Percentiles rank a stretch among this genome's conserved stretches.
These are phyloP conservation scores for Enoplosus armatus DNA, from an alignment of 2,797 vertebrate genomes.

Conservation along the genomic window DNA sequence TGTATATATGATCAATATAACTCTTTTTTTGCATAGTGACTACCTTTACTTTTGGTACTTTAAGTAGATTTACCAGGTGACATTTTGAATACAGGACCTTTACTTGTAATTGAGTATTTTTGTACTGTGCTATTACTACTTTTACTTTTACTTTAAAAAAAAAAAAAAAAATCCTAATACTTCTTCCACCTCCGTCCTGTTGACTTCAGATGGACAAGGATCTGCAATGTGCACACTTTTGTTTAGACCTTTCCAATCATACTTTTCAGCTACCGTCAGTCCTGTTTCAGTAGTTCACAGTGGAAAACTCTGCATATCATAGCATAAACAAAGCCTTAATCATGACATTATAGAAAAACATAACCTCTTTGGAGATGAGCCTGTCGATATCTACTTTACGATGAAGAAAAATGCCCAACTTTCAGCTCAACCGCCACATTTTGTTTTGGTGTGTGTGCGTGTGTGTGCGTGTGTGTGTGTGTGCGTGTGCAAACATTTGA, in stretches of 20 bases:
- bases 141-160: no score
- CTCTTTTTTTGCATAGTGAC: background rate
- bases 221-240: background rate
- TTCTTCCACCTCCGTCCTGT: no score
- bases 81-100: background rate
- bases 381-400: no score
- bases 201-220: background rate
- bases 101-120: background rate
- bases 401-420: background rate
- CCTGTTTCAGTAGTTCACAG: background rate
- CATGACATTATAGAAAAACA: background rate
- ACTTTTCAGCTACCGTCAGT: background rate
- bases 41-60: background rate
- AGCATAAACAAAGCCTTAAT: background rate
- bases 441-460: background rate
- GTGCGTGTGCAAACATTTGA: background rate
- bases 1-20: background rate
- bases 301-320: no score
- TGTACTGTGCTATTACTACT: no score
- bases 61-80: background rate
- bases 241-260: background rate
- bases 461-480: background rate
- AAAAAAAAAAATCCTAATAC: background rate
- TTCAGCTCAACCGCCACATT: background rate
- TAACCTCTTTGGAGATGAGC: background rate